Percentiles rank a stretch among this genome's conserved stretches.
phyloP scores from a whole-genome alignment of 2,797 vertebrate genomes.

The Bradypodion pumilum region DNA sequence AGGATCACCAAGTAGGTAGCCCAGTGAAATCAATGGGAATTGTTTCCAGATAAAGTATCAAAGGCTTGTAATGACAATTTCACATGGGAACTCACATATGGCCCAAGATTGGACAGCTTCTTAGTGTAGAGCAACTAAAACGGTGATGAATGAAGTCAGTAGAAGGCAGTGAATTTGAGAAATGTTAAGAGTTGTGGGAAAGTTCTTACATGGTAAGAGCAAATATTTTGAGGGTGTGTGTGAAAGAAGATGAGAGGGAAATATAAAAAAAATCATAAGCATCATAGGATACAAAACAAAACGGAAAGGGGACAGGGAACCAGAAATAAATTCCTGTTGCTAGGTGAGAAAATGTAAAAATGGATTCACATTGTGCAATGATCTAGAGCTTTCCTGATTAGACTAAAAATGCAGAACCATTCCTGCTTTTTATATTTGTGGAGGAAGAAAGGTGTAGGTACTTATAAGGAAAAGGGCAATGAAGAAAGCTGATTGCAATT shows the following conservation, averaged over 20 bases:
- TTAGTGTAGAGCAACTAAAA: not conserved
- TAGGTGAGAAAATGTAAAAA: too few species aligned
- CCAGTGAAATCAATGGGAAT: not conserved
- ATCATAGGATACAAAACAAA: too few species aligned
- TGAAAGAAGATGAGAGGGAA: not conserved
- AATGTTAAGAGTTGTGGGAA: conserved; percentile 11
- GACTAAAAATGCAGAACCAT: too few species aligned
- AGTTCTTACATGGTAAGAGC: not conserved
- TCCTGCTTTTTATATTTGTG: not conserved
- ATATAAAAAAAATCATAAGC: not conserved
- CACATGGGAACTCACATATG: not conserved
- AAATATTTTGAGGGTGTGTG: not conserved
- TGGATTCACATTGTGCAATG: conserved; percentile 16
- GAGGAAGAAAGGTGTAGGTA: not conserved
- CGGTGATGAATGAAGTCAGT: not conserved
- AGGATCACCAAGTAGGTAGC: not conserved
- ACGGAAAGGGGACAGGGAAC: too few species aligned
- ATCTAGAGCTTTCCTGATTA: not conserved
- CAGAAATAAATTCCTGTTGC: too few species aligned
- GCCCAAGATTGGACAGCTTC: not conserved
- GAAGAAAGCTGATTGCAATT: not conserved
- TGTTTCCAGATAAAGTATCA: not conserved
- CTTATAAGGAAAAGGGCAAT: not conserved
- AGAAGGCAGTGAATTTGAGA: too few species aligned
- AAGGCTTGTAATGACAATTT: not conserved